A percentile compares a stretch with the other conserved stretches of the same genome.
Conservation (phyloP, 2,888 invertebrate genomes). For the Vandiemenella viatica region DNA sequence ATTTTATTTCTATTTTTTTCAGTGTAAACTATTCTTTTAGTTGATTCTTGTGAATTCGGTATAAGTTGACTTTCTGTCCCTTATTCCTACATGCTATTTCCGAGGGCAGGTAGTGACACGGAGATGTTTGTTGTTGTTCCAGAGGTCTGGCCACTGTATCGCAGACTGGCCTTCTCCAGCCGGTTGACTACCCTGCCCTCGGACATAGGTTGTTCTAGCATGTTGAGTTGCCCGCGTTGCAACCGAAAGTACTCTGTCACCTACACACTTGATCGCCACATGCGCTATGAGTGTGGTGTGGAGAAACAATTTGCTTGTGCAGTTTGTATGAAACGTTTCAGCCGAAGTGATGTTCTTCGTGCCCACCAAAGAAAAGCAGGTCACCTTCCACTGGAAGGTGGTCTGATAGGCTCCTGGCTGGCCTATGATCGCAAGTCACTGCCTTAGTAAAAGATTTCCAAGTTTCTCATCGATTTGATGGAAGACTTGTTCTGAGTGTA, state of each 20-base stretch:
- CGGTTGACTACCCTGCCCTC: neutral
- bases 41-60: too few relatives aligned
- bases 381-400: constrained; percentile 2
- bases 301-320: constrained; percentile 24
- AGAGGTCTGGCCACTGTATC: constrained; percentile 1
- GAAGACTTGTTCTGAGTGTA: too few relatives aligned
- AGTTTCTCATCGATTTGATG: too few relatives aligned
- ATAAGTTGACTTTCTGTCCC: too few relatives aligned
- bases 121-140: neutral
- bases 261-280: constrained; percentile 25
- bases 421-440: too few relatives aligned
- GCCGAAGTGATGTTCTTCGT: constrained; percentile 13
- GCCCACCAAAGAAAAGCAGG: constrained; percentile 14
- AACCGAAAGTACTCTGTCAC: constrained; percentile 17
- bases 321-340: constrained; percentile 17
- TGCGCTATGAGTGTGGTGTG: constrained; percentile 28
- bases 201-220: neutral
- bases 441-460: too few relatives aligned
- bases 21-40: too few relatives aligned
- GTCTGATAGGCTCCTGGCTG: too few relatives aligned
- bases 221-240: constrained; percentile 16
- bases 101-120: neutral
- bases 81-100: too few relatives aligned
- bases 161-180: neutral
- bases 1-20: too few relatives aligned